These are phyloP conservation scores for Grammomys dolichurus DNA, from an alignment of 2,113 vertebrate species.

Conservation along the genomic window DNA sequence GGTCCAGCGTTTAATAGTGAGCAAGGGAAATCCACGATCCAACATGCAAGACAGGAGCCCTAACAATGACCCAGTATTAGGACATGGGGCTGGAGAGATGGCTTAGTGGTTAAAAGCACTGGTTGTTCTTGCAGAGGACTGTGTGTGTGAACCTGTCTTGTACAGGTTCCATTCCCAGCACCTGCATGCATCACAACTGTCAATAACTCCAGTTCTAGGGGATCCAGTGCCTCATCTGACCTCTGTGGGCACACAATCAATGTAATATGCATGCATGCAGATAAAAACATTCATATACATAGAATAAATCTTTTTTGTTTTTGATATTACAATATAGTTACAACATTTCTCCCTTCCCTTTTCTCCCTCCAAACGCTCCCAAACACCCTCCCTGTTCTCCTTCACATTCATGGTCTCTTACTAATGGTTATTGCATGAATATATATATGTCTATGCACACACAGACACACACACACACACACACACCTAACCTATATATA, in stretches of 20 bases:
- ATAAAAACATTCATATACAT: neutral
- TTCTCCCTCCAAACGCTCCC: neutral
- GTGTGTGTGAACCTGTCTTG: too few species aligned
- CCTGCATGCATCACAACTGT: neutral
- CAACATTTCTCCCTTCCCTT: neutral
- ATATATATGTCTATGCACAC: neutral
- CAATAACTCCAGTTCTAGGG: neutral
- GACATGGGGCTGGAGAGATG: neutral
- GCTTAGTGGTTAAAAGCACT: neutral
- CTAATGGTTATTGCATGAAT: neutral
- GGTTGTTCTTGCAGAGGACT: neutral
- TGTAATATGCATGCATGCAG: neutral
- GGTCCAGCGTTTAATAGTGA: neutral
- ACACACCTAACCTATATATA: neutral
- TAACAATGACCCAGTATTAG: neutral
- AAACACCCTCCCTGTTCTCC: neutral
- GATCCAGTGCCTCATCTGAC: neutral
- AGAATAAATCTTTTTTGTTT: neutral
- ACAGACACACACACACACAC: too few species aligned
- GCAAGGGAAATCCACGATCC: neutral
- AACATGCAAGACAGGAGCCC: neutral
- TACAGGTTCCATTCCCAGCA: neutral
- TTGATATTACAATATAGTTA: neutral
- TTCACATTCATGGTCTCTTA: neutral
- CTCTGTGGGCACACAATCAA: neutral